A percentile compares a stretch with the other conserved stretches of the same genome.
Evolutionary conservation across 37 sponge, comb jelly and placozoan genomes (phyloP).

Genomic region (Crambe crambe): DNA sequence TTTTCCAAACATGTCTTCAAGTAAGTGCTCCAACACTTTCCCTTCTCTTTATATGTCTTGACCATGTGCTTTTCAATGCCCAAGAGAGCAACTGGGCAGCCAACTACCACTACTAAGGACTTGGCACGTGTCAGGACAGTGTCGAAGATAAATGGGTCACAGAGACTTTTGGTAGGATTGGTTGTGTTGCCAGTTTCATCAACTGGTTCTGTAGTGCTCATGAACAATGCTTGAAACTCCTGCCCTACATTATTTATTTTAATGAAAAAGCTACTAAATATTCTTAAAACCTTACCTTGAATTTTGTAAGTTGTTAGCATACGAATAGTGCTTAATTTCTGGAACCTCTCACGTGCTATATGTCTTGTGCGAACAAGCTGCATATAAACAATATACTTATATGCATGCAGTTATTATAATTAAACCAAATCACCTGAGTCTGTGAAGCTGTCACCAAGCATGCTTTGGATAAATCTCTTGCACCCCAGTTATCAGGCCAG

Average conservation of each 20-base stretch:
- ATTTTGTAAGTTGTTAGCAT: constrained; percentile 40
- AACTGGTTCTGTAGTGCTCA: constrained; percentile 67
- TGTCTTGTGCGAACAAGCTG: constrained; percentile 10
- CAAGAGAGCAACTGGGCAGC: constrained; percentile 55
- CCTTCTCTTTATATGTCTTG: not conserved
- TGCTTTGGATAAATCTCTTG: not conserved
- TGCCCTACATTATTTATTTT: constrained; percentile 32
- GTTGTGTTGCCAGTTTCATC: constrained; percentile 18
- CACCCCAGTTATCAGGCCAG: constrained; percentile 35
- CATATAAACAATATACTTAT: too few relatives aligned
- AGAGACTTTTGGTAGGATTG: constrained; percentile 74
- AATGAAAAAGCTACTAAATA: too few relatives aligned
- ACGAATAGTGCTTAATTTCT: not conserved
- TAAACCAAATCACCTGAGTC: constrained; percentile 31
- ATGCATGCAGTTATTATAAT: too few relatives aligned
- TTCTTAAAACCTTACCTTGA: too few relatives aligned
- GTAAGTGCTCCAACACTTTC: constrained; percentile 61
- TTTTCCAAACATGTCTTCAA: constrained; percentile 34
- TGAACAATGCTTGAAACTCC: constrained; percentile 59
- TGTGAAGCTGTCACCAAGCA: constrained; percentile 4
- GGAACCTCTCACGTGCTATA: not conserved
- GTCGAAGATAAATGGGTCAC: constrained; percentile 73
- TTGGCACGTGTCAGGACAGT: constrained; percentile 71
- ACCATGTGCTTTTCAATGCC: constrained; percentile 33
- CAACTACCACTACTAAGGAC: constrained; percentile 64